Base-by-base conservation (phyloP, 2,797 vertebrate genomes). In the Streptopelia turtur region DNA sequence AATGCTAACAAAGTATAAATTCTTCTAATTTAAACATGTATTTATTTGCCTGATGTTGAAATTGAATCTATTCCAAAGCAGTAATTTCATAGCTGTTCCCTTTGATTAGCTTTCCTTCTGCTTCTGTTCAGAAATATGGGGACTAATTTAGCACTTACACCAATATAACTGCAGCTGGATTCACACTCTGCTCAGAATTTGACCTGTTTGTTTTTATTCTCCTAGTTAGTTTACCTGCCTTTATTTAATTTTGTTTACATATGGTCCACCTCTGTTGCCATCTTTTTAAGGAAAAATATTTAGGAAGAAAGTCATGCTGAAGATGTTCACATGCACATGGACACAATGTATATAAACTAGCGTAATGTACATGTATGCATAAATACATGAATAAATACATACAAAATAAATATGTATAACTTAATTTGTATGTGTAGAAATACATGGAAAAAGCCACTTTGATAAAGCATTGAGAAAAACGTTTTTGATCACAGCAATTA, bases 31-130 rank as follows among this genome's bases (percentile, higher is more conserved):
- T 59, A 69, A 89, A 28, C 2, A 14, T 9, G 12, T 11, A 4
- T 37, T 61, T 70, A 25, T 71, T 70, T 35, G 39, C 7, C 55
- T 33, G 41, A 74, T 28, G 8, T 13, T 87, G 79, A 87, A 88
- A 83, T 75, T n/a, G 68, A 83, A 52, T 71, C 90, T 4, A 61
- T 81, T 83, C 77, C 22, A 60, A 83, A 63, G 6, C 22, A 56
- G 31, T 41, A 4, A 60, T 49, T 89, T 78, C 57, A 82, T 45
- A 53, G 37, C 7, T 59, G 6, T 63, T 92, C 7, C 11, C 9
- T 83, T 82, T 66, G 22, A 82, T 89, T 79, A 79, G 11, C 49
- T 92, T 75, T 71, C 39, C 55, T 83, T 86, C 87, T 79, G 27
- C 20, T 63, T 80, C 77, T 89, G 18, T 69, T 94, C 33, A 82